These are phyloP conservation scores for Orthonyx spaldingii DNA, from an alignment of 2,113 vertebrate genomes.

Conservation along the genomic window DNA sequence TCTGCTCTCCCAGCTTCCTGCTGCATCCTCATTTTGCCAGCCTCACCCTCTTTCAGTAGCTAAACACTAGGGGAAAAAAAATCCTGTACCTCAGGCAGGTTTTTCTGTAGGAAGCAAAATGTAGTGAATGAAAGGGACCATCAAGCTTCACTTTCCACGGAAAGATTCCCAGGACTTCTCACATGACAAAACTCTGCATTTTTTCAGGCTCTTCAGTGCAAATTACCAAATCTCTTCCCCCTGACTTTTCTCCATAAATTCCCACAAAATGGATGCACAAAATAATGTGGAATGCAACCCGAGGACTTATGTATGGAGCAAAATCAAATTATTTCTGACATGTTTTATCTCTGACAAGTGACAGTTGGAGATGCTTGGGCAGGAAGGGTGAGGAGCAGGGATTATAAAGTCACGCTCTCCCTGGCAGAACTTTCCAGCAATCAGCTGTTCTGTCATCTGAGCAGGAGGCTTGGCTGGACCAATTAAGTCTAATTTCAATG, in stretches of 20 bases:
- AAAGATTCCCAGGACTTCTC: background rate
- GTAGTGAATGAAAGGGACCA: background rate
- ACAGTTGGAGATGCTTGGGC: background rate
- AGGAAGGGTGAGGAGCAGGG: background rate
- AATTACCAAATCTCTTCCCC: background rate
- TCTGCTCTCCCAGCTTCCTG: constrained; percentile 2
- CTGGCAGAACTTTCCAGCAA: constrained; percentile 30
- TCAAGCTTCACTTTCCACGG: background rate
- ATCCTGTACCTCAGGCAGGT: background rate
- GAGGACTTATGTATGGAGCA: background rate
- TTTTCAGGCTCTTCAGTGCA: background rate
- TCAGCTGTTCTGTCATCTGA: constrained; percentile 16
- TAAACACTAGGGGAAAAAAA: background rate
- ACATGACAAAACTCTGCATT: background rate
- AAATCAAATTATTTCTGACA: constrained; percentile 41
- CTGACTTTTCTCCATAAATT: background rate
- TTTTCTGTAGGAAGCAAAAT: background rate
- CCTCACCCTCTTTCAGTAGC: background rate
- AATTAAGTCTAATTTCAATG: constrained; percentile 9
- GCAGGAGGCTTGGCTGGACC: constrained; percentile 19
- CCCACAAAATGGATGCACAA: background rate
- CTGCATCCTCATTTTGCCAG: background rate
- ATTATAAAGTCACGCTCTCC: background rate
- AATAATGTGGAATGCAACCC: background rate
- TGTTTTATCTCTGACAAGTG: constrained; percentile 23